phyloP scores from a whole-genome alignment of 2,797 vertebrate genomes.

The Pteronotus mesoamericanus region DNA sequence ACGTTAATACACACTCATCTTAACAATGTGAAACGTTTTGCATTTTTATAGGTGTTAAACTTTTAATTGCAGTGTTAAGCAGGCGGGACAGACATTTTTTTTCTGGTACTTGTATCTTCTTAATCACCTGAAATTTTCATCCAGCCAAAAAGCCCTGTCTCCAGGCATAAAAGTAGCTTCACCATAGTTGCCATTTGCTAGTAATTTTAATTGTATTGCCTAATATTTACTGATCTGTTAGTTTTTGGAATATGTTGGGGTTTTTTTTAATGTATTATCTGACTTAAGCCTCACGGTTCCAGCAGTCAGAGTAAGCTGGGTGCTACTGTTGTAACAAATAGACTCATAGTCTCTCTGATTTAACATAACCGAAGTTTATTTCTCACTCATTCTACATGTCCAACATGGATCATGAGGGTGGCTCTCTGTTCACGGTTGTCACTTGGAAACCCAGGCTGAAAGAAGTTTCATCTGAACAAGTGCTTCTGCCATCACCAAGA shows the following conservation, averaged over 20 bases:
- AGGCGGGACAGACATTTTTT: background rate
- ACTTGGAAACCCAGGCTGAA: background rate
- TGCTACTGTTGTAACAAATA: background rate
- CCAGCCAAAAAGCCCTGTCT: background rate
- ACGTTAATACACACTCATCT: background rate
- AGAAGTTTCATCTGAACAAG: background rate
- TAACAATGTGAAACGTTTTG: background rate
- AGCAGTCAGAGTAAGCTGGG: background rate
- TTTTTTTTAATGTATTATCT: background rate
- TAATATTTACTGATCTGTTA: background rate
- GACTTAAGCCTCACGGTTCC: background rate
- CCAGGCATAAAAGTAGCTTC: background rate
- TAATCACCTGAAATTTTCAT: background rate
- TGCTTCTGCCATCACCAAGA: background rate
- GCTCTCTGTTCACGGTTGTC: background rate
- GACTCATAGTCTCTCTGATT: background rate
- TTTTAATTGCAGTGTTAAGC: background rate
- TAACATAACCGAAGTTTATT: background rate
- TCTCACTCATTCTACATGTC: background rate
- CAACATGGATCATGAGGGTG: background rate
- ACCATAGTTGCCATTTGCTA: background rate
- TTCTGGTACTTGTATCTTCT: background rate
- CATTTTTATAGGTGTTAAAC: background rate
- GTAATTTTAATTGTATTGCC: background rate
- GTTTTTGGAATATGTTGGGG: background rate